Base-by-base conservation (phyloP, 1,140 invertebrate species). In the Oryzaephilus surinamensis region DNA sequence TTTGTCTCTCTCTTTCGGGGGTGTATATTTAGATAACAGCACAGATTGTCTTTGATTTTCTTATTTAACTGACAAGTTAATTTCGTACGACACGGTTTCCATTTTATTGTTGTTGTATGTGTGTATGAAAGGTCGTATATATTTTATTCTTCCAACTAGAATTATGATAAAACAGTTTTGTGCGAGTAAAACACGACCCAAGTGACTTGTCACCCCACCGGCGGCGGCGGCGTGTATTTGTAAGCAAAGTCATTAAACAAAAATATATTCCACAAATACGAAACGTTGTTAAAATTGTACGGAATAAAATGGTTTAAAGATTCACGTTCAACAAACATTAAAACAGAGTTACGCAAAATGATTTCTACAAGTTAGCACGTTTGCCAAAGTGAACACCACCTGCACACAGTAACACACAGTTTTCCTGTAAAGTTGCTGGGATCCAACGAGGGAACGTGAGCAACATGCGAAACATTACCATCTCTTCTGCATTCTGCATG, bases 301-400 rank as follows among this genome's bases (percentile, higher is more conserved):
- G 30, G 20, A 29, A 18, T 18, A 18, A 10, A 38, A 30, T 30
- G n/a, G 17, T 17, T 7, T 24, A 41, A 34, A 28, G 30, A 24
- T 41, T 26, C 43, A 45, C 43, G 43, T 45, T 41, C 27, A 26
- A 17, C 33, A 45, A 45, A 45, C 43, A 45, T 45, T 45, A 45
- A 45, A 45, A 38, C 43, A 31, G 28, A 37, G 32, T 45, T 41
- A 45, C 43, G 43, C 43, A 45, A 41, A 45, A 45, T 45, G 13
- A 41, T 45, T 45, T 45, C 26, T 27, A 31, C 32, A 45, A 45
- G 43, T 45, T 45, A 30, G 43, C 43, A 41, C 43, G 38, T 43
- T 26, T 33, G 35, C 24, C 15, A 17, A 18, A 17, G 31, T 18
- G 26, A 38, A 38, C 43, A 41, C n/a, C 23, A 24, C 43, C 43